Conservation (phyloP, 30 jellyfish, hydroid and myxozoan genomes). For the Sanderia malayensis region DNA sequence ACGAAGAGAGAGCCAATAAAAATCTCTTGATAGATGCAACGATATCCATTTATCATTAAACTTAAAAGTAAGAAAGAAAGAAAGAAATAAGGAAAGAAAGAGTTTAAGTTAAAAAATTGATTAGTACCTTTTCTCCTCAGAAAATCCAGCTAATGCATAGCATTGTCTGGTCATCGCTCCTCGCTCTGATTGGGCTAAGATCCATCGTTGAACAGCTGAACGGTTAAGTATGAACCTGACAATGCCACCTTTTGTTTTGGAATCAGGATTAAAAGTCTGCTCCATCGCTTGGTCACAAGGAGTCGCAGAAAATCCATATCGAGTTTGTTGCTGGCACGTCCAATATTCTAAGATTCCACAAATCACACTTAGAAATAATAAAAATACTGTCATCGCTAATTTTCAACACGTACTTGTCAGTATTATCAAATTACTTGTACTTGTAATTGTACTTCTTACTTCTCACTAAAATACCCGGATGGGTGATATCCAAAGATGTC, state of each 20-base stretch:
- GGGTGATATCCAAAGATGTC: slow-evolving; percentile 49
- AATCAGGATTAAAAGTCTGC: slow-evolving; percentile 6
- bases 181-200: slow-evolving; percentile 14
- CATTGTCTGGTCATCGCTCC: slow-evolving; percentile 12
- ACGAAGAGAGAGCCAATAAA: not conserved
- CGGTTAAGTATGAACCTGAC: slow-evolving; percentile 7
- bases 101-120: not conserved
- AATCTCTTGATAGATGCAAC: not conserved
- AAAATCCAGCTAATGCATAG: not conserved
- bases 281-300: slow-evolving; percentile 22
- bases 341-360: slow-evolving; percentile 1
- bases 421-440: not conserved
- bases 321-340: slow-evolving; percentile 17
- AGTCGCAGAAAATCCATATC: slow-evolving; percentile 18
- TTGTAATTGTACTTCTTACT: not conserved
- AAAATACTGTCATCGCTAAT: slow-evolving; percentile 1
- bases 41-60: not conserved
- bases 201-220: slow-evolving; percentile 16
- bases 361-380: slow-evolving; percentile 8
- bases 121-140: slow-evolving; percentile 10
- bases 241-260: slow-evolving; percentile 15
- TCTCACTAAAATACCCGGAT: slow-evolving; percentile 51
- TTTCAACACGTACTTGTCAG: slow-evolving; percentile 3
- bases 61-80: slow-evolving; percentile 1
- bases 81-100: not conserved